Evolutionary conservation across 2,113 vertebrate genomes (phyloP).

Genomic region (Hippocampus zosterae): DNA sequence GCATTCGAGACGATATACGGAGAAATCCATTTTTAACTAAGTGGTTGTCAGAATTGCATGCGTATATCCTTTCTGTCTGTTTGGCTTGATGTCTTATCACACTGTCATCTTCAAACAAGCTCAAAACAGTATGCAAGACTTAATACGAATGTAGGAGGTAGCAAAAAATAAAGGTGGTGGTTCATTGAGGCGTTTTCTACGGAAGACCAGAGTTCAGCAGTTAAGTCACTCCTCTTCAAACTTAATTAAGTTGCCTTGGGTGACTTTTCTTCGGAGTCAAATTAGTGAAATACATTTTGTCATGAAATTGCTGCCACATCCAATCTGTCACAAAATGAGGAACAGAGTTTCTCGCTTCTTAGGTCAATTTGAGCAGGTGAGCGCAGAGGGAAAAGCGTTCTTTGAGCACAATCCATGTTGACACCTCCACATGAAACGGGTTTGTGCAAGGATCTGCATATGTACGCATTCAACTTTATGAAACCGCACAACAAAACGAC

Average conservation of each 20-base stretch:
- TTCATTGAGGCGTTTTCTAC: neutral
- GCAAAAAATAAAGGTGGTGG: neutral
- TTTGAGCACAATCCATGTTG: neutral
- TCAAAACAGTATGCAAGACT: conserved; percentile 5
- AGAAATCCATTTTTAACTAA: conserved; percentile 1
- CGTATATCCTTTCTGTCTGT: neutral
- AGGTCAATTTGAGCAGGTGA: conserved; percentile 22
- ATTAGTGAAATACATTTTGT: conserved; percentile 18
- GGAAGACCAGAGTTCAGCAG: conserved; percentile 11
- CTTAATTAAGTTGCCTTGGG: conserved; percentile 17
- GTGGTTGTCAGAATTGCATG: neutral
- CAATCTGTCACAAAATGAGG: conserved; percentile 13
- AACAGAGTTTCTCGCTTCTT: conserved; percentile 7
- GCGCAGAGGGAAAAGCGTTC: conserved; percentile 14
- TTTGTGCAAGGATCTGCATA: too few species aligned
- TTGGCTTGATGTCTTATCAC: neutral
- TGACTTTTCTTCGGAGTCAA: conserved; percentile 17
- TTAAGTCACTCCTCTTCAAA: conserved; percentile 28
- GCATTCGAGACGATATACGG: conserved; percentile 2
- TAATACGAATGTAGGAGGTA: neutral
- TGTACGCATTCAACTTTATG: too few species aligned
- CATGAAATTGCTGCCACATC: conserved; percentile 26
- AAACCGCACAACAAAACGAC: too few species aligned
- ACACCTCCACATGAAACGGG: neutral
- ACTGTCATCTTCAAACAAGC: conserved; percentile 7